A percentile compares a stretch with the other conserved stretches of the same genome.
These are phyloP conservation scores for Ginglymostoma cirratum DNA, from an alignment of 2,113 vertebrate genomes.

Conservation along the genomic window DNA sequence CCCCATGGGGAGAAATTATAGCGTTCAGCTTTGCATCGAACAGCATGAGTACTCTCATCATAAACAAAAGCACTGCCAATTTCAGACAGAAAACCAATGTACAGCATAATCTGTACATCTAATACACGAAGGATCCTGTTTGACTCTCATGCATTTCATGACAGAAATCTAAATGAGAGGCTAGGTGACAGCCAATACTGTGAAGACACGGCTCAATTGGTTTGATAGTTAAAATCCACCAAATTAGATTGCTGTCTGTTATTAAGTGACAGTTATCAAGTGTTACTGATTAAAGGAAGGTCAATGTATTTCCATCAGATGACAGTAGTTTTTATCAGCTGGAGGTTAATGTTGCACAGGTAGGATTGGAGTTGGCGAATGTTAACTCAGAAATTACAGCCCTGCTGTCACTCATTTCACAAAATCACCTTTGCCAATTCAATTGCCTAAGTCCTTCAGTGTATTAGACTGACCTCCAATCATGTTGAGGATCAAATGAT, in stretches of 20 bases:
- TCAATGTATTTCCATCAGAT: background rate
- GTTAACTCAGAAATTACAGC: background rate
- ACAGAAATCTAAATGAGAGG: background rate
- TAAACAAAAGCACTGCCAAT: constrained; percentile 2
- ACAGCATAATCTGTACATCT: constrained; percentile 3
- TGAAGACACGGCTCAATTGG: background rate
- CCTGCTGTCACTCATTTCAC: background rate
- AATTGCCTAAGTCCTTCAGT: background rate
- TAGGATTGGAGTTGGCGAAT: background rate
- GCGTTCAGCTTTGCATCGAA: background rate
- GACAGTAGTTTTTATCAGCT: background rate
- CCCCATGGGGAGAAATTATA: background rate
- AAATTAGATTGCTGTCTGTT: background rate
- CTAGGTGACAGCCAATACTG: background rate
- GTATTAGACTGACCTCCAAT: background rate
- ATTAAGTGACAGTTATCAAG: background rate
- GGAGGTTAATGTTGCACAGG: background rate
- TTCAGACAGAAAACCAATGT: constrained; percentile 18
- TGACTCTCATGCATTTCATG: background rate
- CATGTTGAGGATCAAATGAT: background rate
- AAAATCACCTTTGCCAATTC: background rate
- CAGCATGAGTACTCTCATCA: background rate
- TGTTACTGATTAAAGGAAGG: background rate
- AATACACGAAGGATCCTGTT: background rate
- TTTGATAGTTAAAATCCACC: background rate